A percentile compares a stretch with the other conserved stretches of the same genome.
Evolutionary conservation across 1,140 invertebrate genomes (phyloP).

Genomic region (Ridgeia piscesae): DNA sequence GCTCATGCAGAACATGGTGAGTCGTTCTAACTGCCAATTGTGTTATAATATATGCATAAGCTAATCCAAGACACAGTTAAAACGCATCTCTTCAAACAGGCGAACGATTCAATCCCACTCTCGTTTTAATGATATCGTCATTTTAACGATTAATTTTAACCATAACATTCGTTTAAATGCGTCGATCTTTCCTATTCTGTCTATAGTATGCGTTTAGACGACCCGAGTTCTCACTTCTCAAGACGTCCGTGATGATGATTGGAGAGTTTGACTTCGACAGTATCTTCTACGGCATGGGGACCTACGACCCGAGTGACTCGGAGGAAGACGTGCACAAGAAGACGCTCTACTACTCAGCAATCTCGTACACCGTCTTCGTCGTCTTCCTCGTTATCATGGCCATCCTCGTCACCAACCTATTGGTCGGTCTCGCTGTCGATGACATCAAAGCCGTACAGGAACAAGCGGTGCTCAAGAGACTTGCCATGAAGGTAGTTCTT

Average conservation of each 20-base stretch:
- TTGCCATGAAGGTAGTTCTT: constrained; percentile 61
- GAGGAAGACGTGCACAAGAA: not conserved
- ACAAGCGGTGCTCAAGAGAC: constrained; percentile 60
- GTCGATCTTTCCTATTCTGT: not conserved
- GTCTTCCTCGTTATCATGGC: constrained; percentile 58
- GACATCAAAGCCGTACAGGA: constrained; percentile 61
- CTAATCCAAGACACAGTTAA: no score
- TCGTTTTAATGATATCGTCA: no score
- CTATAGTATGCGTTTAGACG: not conserved
- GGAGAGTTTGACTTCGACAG: not conserved
- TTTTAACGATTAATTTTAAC: no score
- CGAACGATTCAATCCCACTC: no score
- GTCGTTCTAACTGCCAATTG: not conserved
- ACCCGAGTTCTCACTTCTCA: not conserved
- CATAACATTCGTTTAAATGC: no score
- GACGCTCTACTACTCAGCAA: constrained; percentile 35
- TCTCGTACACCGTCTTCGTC: constrained; percentile 54
- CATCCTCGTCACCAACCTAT: constrained; percentile 60
- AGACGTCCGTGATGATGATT: constrained; percentile 18
- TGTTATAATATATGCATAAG: no score
- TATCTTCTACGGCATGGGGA: constrained; percentile 11
- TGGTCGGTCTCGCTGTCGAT: constrained; percentile 61
- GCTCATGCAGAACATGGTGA: constrained; percentile 3
- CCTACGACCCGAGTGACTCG: not conserved
- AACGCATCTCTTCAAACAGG: no score